Conservation (phyloP, 2,888 invertebrate genomes). For the Nymphalis polychloros region DNA sequence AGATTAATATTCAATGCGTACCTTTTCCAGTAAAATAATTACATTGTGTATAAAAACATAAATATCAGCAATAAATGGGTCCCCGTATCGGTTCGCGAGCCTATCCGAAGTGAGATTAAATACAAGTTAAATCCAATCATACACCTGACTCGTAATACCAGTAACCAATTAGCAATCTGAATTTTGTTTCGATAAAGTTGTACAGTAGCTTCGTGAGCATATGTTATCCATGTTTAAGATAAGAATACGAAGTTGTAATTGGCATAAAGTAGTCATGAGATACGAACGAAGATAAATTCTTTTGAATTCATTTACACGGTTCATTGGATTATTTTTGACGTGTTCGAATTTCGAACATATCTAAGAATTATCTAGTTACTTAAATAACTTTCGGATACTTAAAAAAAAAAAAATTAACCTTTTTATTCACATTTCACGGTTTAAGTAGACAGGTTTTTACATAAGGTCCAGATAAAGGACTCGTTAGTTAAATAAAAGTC, state of each 20-base stretch:
- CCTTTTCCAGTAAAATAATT: neutral
- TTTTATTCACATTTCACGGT: too few relatives aligned
- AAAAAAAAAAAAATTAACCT: neutral
- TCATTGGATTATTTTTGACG: conserved; percentile 4
- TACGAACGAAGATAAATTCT: conserved; percentile 32
- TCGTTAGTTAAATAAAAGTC: too few relatives aligned
- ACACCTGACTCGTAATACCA: conserved; percentile 53
- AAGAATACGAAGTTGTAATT: conserved; percentile 36
- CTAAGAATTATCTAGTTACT: neutral
- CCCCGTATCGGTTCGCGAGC: conserved; percentile 39
- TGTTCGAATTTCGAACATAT: conserved; percentile 1
- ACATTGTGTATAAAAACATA: conserved; percentile 23
- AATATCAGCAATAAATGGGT: conserved; percentile 23
- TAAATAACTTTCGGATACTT: neutral
- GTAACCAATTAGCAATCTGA: conserved; percentile 68
- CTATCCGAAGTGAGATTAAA: conserved; percentile 43
- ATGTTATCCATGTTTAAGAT: conserved; percentile 39
- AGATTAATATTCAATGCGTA: too few relatives aligned
- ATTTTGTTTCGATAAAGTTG: conserved; percentile 56
- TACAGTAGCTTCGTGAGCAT: conserved; percentile 42
- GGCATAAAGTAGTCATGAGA: conserved; percentile 39
- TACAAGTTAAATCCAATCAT: conserved; percentile 52
- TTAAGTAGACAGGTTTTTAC: too few relatives aligned
- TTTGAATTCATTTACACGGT: conserved; percentile 28
- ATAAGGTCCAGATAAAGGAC: too few relatives aligned